Percentiles rank a stretch among this genome's conserved stretches.
phyloP scores from a whole-genome alignment of 1,140 invertebrate genomes.

The Drosophila erecta region DNA sequence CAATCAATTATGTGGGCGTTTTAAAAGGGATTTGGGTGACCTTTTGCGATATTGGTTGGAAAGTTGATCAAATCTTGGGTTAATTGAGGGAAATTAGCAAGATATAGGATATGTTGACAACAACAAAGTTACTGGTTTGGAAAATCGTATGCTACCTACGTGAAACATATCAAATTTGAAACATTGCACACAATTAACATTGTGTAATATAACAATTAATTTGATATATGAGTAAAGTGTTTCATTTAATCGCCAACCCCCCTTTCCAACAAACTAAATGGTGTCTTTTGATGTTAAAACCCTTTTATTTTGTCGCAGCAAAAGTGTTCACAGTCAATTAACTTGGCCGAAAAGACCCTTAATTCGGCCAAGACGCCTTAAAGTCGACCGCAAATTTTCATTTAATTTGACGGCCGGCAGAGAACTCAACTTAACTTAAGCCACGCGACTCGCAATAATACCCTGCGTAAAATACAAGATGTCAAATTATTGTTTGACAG shows the following conservation, averaged over 20 bases:
- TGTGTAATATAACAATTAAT: too few species aligned
- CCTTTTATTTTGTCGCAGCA: background rate
- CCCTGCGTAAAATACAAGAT: constrained; percentile 29
- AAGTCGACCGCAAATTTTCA: constrained; percentile 53
- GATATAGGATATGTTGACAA: background rate
- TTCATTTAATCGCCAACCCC: background rate
- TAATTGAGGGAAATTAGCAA: background rate
- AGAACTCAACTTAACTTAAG: background rate
- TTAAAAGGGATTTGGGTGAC: constrained; percentile 1
- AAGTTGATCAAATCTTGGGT: constrained; percentile 19
- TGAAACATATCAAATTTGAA: too few species aligned
- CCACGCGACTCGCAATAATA: background rate
- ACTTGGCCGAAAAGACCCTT: constrained; percentile 16
- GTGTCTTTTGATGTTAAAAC: background rate
- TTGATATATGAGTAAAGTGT: background rate
- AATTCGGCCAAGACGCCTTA: constrained; percentile 26
- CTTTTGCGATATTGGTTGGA: constrained; percentile 1
- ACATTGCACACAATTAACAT: too few species aligned
- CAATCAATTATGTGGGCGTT: constrained; percentile 30
- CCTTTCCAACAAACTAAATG: background rate
- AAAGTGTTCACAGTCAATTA: constrained; percentile 32
- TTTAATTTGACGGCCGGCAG: constrained; percentile 40
- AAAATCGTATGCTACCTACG: background rate
- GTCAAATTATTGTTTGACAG: constrained; percentile 56
- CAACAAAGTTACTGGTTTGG: background rate